These are phyloP conservation scores for Druceiella hillmani DNA, from an alignment of 2,888 invertebrate species.

Conservation along the genomic window DNA sequence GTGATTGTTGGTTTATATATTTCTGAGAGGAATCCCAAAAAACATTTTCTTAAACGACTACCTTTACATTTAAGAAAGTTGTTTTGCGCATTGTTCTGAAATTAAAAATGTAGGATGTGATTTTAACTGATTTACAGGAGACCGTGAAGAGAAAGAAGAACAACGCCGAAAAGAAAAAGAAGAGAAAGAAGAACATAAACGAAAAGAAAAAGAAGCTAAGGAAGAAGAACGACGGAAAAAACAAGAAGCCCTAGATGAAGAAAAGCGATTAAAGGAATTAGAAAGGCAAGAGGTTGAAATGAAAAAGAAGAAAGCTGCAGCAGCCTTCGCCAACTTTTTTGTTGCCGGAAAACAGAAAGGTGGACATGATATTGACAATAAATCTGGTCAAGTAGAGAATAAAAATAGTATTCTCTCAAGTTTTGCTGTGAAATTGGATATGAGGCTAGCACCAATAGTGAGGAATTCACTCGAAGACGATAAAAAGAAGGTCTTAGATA, in stretches of 20 bases:
- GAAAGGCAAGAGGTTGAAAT: slow-evolving; percentile 67
- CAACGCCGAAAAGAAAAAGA: slow-evolving; percentile 47
- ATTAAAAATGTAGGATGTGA: neutral
- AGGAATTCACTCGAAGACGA: slow-evolving; percentile 52
- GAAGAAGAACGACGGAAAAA: slow-evolving; percentile 58
- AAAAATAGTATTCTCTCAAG: slow-evolving; percentile 41
- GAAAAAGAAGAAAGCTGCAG: slow-evolving; percentile 72
- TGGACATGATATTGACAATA: slow-evolving; percentile 35
- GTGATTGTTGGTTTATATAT: no score
- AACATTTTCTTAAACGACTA: no score
- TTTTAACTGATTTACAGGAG: slow-evolving; percentile 28
- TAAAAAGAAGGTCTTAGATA: slow-evolving; percentile 51
- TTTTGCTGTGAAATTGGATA: slow-evolving; percentile 70
- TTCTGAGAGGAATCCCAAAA: no score
- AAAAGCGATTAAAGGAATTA: slow-evolving; percentile 49
- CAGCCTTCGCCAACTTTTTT: slow-evolving; percentile 80
- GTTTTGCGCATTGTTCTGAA: no score
- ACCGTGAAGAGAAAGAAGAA: slow-evolving; percentile 47
- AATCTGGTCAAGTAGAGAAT: slow-evolving; percentile 32
- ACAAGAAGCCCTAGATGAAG: slow-evolving; percentile 55
- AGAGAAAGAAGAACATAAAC: slow-evolving; percentile 42
- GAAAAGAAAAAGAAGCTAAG: slow-evolving; percentile 43
- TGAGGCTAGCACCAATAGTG: slow-evolving; percentile 75
- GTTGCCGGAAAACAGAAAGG: slow-evolving; percentile 56
- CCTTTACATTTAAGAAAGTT: no score